Conservation (phyloP, 2,113 vertebrate species). For the Colius striatus region DNA sequence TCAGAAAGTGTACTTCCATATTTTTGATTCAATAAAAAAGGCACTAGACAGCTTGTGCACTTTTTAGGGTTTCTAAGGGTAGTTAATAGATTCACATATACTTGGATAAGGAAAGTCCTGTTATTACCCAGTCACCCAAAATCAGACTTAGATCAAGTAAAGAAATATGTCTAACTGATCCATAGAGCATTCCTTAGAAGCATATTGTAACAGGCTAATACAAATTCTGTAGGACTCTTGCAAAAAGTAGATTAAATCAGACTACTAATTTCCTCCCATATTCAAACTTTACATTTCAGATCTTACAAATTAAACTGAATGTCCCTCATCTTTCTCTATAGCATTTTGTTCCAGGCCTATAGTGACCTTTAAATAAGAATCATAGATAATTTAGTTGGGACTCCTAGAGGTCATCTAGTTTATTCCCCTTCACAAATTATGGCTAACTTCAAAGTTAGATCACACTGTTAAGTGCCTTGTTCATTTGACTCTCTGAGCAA, state of each 20-base stretch:
- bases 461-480: not conserved
- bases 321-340: not conserved
- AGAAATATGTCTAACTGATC: not conserved
- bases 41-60: not conserved
- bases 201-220: not conserved
- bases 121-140: not conserved
- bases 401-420: not conserved
- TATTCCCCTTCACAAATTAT: not conserved
- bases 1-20: not conserved
- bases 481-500: not conserved
- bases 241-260: not conserved
- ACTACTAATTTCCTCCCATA: not conserved
- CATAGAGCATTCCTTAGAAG: not conserved
- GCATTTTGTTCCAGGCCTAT: not conserved
- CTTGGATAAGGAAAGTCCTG: not conserved
- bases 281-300: not conserved
- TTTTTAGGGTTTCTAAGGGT: not conserved
- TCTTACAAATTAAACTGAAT: not conserved
- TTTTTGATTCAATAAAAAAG: not conserved
- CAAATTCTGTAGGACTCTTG: not conserved
- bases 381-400: not conserved
- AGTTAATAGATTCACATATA: not conserved
- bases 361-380: constrained; percentile 14
- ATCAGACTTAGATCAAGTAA: not conserved
- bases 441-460: constrained; percentile 24